phyloP scores from a whole-genome alignment of 2,888 invertebrate genomes.

The Epiblema foenella region DNA sequence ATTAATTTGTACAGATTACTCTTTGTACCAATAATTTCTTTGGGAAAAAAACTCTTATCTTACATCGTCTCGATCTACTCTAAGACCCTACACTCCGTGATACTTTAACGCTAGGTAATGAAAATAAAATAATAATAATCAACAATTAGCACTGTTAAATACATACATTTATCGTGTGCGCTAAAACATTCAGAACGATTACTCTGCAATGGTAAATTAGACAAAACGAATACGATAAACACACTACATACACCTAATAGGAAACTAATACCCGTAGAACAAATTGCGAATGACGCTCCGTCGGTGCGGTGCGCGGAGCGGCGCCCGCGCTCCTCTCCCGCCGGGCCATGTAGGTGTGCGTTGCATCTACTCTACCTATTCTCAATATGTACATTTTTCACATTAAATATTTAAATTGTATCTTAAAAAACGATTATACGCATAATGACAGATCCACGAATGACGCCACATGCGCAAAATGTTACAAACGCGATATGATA shows the following conservation, averaged over 20 bases:
- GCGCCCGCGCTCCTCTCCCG: neutral
- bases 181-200: conserved; percentile 70
- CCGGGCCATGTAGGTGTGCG: conserved; percentile 25
- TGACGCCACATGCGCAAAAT: too few relatives aligned
- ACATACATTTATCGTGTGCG: conserved; percentile 70
- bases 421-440: too few relatives aligned
- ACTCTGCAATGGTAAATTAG: conserved; percentile 59
- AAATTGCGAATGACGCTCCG: conserved; percentile 74
- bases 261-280: conserved; percentile 86
- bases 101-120: conserved; percentile 63
- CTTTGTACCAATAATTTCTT: conserved; percentile 85
- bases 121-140: conserved; percentile 83
- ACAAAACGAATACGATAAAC: conserved; percentile 75
- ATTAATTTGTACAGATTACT: conserved; percentile 81
- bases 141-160: conserved; percentile 76
- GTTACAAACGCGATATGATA: too few relatives aligned
- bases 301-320: conserved; percentile 35
- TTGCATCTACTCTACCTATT: conserved; percentile 28
- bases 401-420: conserved; percentile 41
- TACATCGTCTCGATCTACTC: conserved; percentile 62
- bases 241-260: conserved; percentile 80
- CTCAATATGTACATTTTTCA: conserved; percentile 39
- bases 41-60: conserved; percentile 75
- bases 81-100: conserved; percentile 69
- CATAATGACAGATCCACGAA: too few relatives aligned